Conservation (phyloP, 2,113 vertebrate species). For the Eidolon helvum region DNA sequence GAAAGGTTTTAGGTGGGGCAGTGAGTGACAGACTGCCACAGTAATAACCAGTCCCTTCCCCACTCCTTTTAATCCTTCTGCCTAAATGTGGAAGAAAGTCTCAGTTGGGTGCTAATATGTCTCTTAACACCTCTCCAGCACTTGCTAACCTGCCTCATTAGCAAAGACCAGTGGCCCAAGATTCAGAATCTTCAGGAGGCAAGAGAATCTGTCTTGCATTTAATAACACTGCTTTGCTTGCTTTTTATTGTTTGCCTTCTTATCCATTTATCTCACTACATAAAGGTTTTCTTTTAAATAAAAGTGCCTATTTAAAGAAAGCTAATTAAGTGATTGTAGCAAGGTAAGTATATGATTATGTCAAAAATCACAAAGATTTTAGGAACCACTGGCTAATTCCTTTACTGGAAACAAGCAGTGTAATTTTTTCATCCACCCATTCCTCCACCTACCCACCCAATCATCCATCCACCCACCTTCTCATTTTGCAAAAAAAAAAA, state of each 20-base stretch:
- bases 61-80: not conserved
- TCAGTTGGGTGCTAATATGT: not conserved
- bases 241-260: not conserved
- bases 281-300: not conserved
- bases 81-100: not conserved
- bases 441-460: not conserved
- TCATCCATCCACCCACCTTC: no score
- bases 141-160: no score
- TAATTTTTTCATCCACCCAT: not conserved
- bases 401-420: not conserved
- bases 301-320: not conserved
- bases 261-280: not conserved
- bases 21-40: not conserved
- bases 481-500: no score
- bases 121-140: not conserved
- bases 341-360: not conserved
- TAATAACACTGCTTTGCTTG: not conserved
- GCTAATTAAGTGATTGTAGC: not conserved
- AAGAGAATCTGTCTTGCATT: not conserved
- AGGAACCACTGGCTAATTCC: not conserved
- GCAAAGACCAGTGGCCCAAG: not conserved
- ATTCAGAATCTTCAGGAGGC: not conserved
- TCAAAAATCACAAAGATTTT: not conserved
- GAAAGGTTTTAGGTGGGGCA: not conserved
- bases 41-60: not conserved